These are phyloP conservation scores for Anthoptus insignis DNA, from an alignment of 2,888 invertebrate genomes.

Conservation along the genomic window DNA sequence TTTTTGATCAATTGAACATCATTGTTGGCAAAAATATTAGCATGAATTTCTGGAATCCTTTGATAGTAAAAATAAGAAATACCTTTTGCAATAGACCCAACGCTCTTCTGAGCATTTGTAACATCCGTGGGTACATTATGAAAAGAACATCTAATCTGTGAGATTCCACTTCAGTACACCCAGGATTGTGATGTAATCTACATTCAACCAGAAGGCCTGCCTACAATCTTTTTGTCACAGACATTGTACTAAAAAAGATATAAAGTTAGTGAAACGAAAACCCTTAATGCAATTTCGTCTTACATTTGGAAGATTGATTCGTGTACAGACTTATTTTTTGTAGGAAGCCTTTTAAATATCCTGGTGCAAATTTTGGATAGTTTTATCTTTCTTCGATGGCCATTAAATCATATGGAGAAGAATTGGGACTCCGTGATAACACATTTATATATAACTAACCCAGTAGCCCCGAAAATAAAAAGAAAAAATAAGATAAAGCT, in stretches of 20 bases:
- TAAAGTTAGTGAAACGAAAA: constrained; percentile 13
- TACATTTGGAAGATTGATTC: background rate
- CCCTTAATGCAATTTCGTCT: background rate
- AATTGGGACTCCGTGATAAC: no score
- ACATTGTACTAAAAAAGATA: constrained; percentile 3
- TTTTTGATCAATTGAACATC: no score
- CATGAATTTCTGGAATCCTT: no score
- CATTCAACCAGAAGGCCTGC: constrained; percentile 13
- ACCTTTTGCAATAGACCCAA: background rate
- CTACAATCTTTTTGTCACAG: background rate
- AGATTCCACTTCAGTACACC: constrained; percentile 10
- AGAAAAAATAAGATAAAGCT: no score
- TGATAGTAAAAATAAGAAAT: background rate
- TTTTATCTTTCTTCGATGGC: no score
- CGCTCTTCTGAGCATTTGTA: background rate
- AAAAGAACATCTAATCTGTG: constrained; percentile 13
- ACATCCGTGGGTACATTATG: background rate
- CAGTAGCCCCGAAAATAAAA: background rate
- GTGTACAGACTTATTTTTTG: no score
- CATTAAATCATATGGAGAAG: no score
- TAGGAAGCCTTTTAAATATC: no score
- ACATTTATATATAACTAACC: no score
- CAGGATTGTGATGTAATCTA: constrained; percentile 2
- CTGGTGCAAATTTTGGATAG: no score
- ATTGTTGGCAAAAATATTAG: no score